Percentiles rank a stretch among this genome's conserved stretches.
Conservation (phyloP, 2,888 invertebrate genomes). For the Cheilosia impressa region DNA sequence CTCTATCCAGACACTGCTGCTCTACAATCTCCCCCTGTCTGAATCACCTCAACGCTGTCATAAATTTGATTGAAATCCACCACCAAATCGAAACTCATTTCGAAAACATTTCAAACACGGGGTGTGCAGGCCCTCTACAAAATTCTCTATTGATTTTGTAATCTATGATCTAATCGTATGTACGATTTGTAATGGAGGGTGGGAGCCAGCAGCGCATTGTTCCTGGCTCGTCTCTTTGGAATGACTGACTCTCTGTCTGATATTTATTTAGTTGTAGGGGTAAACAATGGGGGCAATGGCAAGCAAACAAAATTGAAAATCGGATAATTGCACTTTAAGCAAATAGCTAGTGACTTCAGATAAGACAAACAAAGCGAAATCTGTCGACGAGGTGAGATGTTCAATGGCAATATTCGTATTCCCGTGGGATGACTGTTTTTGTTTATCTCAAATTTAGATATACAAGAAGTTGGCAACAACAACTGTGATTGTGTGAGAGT, state of each 20-base stretch:
- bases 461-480: neutral
- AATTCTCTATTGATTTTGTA: constrained; percentile 67
- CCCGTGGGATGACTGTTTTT: constrained; percentile 57
- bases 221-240: constrained; percentile 23
- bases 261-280: constrained; percentile 26
- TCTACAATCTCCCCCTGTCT: neutral
- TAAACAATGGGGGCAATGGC: constrained; percentile 50
- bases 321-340: constrained; percentile 72
- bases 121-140: constrained; percentile 37
- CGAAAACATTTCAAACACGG: constrained; percentile 10
- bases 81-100: constrained; percentile 19
- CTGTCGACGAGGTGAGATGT: constrained; percentile 46
- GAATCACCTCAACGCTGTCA: constrained; percentile 18
- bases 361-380: constrained; percentile 40
- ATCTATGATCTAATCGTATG: constrained; percentile 67
- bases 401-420: constrained; percentile 25
- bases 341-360: constrained; percentile 57
- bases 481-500: too few relatives aligned
- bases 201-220: constrained; percentile 28
- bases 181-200: constrained; percentile 11
- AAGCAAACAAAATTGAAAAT: constrained; percentile 61
- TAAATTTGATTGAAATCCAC: constrained; percentile 18
- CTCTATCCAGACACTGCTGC: too few relatives aligned
- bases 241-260: constrained; percentile 6
- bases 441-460: constrained; percentile 32